These are phyloP conservation scores for Shargacucullia verbasci DNA, from an alignment of 2,888 invertebrate species.

Conservation along the genomic window DNA sequence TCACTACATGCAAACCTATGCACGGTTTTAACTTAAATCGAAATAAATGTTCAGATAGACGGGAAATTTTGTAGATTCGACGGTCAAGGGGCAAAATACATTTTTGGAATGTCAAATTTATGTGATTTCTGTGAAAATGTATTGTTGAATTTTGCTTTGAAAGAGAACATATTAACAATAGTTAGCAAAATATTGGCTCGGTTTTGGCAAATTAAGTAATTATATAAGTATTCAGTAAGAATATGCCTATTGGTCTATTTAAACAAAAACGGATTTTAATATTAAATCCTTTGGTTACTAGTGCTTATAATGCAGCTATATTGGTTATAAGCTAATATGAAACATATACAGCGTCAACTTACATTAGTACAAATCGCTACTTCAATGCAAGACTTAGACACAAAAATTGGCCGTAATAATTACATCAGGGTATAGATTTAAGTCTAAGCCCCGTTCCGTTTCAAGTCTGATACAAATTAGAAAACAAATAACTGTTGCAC, in stretches of 20 bases:
- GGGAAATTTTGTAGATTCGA: slow-evolving; percentile 18
- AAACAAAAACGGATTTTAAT: slow-evolving; percentile 36
- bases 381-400: slow-evolving; percentile 11
- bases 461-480: slow-evolving; percentile 10
- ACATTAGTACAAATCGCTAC: slow-evolving; percentile 20
- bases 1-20: slow-evolving; percentile 2
- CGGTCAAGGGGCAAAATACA: slow-evolving; percentile 17
- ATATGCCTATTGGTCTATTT: slow-evolving; percentile 4
- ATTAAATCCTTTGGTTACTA: slow-evolving; percentile 52
- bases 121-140: slow-evolving; percentile 24
- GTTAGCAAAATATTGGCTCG: slow-evolving; percentile 10
- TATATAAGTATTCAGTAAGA: slow-evolving; percentile 8
- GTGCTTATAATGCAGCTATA: slow-evolving; percentile 27
- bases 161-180: slow-evolving; percentile 2
- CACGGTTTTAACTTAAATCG: slow-evolving; percentile 28
- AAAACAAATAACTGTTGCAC: slow-evolving; percentile 20
- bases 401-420: slow-evolving; percentile 12
- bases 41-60: slow-evolving; percentile 5
- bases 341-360: slow-evolving; percentile 46
- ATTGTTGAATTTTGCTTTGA: slow-evolving; percentile 4
- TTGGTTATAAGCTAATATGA: slow-evolving; percentile 14
- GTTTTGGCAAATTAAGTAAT: slow-evolving; percentile 6
- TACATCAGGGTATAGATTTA: slow-evolving; percentile 12
- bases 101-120: slow-evolving; percentile 54
- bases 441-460: slow-evolving; percentile 1